Conservation (phyloP, 2,113 vertebrate species). For the Muscicapa adusta region DNA sequence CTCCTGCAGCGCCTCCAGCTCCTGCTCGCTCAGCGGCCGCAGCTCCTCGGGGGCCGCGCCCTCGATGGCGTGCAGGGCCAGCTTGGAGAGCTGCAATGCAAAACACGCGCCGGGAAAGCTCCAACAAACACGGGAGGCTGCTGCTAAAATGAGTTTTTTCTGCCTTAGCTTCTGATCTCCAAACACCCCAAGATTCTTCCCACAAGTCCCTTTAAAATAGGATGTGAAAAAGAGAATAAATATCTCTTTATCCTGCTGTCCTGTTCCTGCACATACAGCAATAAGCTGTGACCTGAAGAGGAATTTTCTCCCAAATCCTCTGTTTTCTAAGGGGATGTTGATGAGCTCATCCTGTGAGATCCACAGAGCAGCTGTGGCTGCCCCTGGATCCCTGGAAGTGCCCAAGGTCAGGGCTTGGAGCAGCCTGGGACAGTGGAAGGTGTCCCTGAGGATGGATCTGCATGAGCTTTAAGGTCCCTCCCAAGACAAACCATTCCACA, state of each 20-base stretch:
- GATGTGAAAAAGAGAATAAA: background rate
- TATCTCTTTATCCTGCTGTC: background rate
- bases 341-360: background rate
- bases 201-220: background rate
- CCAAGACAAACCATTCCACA: background rate
- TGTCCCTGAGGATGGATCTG: background rate
- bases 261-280: background rate
- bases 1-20: constrained; percentile 78
- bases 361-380: background rate
- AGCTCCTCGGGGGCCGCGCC: constrained; percentile 76
- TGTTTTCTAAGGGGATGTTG: background rate
- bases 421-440: rapidly evolving
- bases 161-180: background rate
- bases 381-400: background rate
- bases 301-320: background rate
- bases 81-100: constrained; percentile 77
- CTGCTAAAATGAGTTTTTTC: background rate
- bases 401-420: background rate
- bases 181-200: background rate
- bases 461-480: background rate
- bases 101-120: background rate
- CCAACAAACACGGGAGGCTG: rapidly evolving
- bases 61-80: constrained; percentile 83
- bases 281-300: background rate
- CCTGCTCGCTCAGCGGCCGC: constrained; percentile 67